Percentiles rank a stretch among this genome's conserved stretches.
Evolutionary conservation across 2,888 invertebrate species (phyloP).

Genomic region (Caenorhabditis sp.): DNA sequence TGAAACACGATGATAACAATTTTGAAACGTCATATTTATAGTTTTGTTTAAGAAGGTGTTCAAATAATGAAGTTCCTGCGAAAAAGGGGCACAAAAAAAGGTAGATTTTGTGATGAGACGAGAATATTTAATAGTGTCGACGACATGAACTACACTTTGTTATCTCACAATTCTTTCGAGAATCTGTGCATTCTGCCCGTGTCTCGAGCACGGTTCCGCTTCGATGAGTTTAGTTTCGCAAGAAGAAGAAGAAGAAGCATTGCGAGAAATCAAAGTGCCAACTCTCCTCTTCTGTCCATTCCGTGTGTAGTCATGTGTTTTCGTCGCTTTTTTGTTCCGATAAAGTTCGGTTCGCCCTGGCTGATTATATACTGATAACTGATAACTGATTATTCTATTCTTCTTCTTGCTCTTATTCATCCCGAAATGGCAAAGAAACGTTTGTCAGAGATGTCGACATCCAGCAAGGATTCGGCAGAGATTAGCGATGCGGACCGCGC

Average conservation of each 20-base stretch:
- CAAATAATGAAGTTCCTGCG: too few species aligned
- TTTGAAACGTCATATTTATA: too few species aligned
- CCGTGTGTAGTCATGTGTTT: constrained; percentile 39
- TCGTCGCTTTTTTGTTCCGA: constrained; percentile 17
- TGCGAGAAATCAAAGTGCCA: constrained; percentile 44
- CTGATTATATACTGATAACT: constrained; percentile 14
- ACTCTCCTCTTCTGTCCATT: too few species aligned
- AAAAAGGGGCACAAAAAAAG: background rate
- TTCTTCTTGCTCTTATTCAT: constrained; percentile 15
- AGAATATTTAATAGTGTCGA: constrained; percentile 9
- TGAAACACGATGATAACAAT: too few species aligned
- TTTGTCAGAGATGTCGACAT: constrained; percentile 32
- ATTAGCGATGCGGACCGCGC: constrained; percentile 60
- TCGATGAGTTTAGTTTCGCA: constrained; percentile 12
- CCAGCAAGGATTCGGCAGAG: constrained; percentile 38
- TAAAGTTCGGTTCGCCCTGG: constrained; percentile 50
- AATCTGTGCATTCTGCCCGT: constrained; percentile 36
- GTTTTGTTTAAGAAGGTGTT: too few species aligned
- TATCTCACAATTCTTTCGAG: constrained; percentile 16
- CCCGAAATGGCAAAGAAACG: constrained; percentile 34
- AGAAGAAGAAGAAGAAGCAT: background rate
- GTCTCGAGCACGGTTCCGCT: constrained; percentile 18
- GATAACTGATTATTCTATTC: background rate
- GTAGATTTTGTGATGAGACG: background rate
- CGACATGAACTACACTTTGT: background rate